phyloP scores from a whole-genome alignment of 2,797 vertebrate genomes.

The Notolepis coatsorum region DNA sequence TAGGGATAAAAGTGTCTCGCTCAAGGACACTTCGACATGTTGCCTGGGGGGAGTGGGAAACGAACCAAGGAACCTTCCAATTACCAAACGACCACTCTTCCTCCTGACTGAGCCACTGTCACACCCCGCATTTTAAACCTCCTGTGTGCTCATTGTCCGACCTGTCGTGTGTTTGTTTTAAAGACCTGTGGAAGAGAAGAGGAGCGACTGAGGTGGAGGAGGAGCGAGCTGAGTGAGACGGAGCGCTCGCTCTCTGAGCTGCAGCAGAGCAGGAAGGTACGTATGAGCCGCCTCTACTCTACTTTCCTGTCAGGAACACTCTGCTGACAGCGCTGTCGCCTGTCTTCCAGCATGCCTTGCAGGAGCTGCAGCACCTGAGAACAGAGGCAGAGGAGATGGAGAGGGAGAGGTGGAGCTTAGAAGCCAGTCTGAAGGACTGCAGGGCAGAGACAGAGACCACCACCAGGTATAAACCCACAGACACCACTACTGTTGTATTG shows the following conservation, averaged over 20 bases:
- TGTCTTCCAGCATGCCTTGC: constrained; percentile 64
- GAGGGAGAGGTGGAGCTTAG: constrained; percentile 55
- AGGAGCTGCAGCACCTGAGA: constrained; percentile 48
- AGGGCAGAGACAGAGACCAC: constrained; percentile 51
- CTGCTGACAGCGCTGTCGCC: constrained; percentile 12
- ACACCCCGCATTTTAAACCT: background rate
- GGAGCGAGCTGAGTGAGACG: constrained; percentile 58
- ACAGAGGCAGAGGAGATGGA: constrained; percentile 56
- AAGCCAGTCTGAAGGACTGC: constrained; percentile 49
- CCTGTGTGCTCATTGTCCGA: background rate
- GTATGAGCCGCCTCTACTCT: background rate
- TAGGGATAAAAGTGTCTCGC: no score
- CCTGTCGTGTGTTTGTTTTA: constrained; percentile 47
- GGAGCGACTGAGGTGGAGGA: constrained; percentile 60
- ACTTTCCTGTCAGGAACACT: background rate
- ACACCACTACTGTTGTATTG: no score
- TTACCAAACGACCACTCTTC: no score
- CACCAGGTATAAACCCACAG: constrained; percentile 62
- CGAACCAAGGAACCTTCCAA: no score
- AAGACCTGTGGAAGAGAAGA: constrained; percentile 72
- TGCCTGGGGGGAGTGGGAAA: no score
- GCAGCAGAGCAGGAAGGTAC: constrained; percentile 69
- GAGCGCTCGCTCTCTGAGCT: constrained; percentile 63
- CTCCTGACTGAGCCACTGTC: background rate
- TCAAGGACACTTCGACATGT: no score